Base-by-base conservation (phyloP, 2,888 invertebrate species). In the Epinotia nisella region DNA sequence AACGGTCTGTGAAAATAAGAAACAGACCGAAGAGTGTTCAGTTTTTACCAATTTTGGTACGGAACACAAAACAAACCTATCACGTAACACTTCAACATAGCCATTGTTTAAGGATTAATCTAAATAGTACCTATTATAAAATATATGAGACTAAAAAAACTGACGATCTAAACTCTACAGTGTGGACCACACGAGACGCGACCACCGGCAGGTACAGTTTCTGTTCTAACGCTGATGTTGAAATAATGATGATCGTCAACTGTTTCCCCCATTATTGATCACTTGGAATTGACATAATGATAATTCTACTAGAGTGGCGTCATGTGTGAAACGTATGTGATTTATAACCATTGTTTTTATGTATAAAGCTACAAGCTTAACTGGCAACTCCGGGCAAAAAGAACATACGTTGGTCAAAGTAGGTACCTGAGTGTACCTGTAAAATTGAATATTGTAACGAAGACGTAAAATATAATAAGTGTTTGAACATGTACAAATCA, bases 201-300 rank as follows among this genome's bases (percentile, higher is more conserved):
- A 71, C 71, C 66, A 71, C 65, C 71, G 71, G 24, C 65, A 15
- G 45, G 21, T 17, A 45, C 55, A 17, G 39, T 49, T 64, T 59
- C 71, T 71, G 59, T 64, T 59, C 71, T 71, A 65, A 71, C 64
- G 64, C 56, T 70, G 70, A 70, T 70, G 64, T n/a, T 39, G 39
- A 71, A 65, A 71, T 71, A 65, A 71, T 71, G 58, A 67, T 55
- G 64, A 56, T 70, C 29, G 70, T 56, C 70, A 62, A 70, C 70
- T 64, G 56, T 62, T 49, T 56, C 49, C 39, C 13, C 15, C 39
- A 35, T 29, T 19, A 65, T 53, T 51, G 61, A n/a, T 62, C 15
- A 55, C 21, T 53, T 39, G 21, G 19, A 41, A 53, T 53, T 29
- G n/a, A 39, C 19, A 9, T 39, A 15, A 65, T 39, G 49, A 49